Conservation (phyloP, 2,797 vertebrate species). For the Peromyscus melanophrys region DNA sequence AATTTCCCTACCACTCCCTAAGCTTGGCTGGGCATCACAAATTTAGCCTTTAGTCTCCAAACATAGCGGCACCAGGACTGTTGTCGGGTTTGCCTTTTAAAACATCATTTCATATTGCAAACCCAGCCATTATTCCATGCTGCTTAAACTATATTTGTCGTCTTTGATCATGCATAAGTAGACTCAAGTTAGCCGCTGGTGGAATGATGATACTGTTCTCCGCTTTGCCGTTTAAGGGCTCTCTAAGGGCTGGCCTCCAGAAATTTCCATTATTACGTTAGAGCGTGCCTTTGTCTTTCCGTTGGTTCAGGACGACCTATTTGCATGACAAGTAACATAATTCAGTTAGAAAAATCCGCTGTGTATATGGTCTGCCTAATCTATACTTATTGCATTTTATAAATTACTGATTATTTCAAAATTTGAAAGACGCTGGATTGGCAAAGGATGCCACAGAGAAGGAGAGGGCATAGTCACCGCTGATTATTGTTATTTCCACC, state of each 20-base stretch:
- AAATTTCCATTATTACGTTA: constrained; percentile 85
- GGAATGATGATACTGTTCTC: constrained; percentile 88
- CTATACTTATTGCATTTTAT: constrained; percentile 85
- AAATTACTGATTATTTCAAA: constrained; percentile 85
- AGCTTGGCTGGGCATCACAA: constrained; percentile 88
- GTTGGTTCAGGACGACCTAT: constrained; percentile 83
- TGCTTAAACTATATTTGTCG: constrained; percentile 90
- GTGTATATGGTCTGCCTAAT: constrained; percentile 71
- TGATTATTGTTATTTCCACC: constrained; percentile 81
- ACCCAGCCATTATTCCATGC: constrained; percentile 90
- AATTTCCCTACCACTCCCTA: constrained; percentile 86
- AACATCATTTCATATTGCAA: constrained; percentile 88
- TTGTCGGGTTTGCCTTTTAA: constrained; percentile 85
- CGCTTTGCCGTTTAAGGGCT: constrained; percentile 78
- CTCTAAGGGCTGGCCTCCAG: constrained; percentile 79
- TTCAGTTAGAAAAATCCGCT: constrained; percentile 82
- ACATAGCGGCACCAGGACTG: constrained; percentile 74
- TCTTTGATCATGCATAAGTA: constrained; percentile 90
- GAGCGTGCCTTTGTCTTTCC: constrained; percentile 83
- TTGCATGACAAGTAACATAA: constrained; percentile 82
- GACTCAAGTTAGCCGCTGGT: constrained; percentile 88
- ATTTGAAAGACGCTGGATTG: constrained; percentile 74
- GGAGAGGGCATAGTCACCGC: constrained; percentile 61
- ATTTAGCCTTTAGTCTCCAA: constrained; percentile 85
- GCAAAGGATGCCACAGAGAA: constrained; percentile 77